Conservation (phyloP, 2,888 invertebrate genomes). For the Pristionchus fissidentatus region DNA sequence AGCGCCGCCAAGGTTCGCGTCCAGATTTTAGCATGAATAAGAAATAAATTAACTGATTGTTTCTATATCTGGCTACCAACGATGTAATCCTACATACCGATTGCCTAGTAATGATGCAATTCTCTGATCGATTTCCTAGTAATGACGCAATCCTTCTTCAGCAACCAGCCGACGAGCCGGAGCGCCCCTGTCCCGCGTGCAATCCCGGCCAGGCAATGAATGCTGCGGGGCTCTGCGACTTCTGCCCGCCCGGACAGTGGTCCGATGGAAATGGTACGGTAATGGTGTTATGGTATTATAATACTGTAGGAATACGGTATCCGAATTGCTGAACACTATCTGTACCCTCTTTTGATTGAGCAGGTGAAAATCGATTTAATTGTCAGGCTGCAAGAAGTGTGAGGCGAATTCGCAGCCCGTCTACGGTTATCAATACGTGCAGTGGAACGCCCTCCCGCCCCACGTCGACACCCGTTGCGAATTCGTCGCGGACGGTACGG, state of each 20-base stretch:
- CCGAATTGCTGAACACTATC: not conserved
- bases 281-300: not conserved
- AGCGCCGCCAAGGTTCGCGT: constrained; percentile 77
- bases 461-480: constrained; percentile 78
- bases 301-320: not conserved
- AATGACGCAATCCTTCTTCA: constrained; percentile 47
- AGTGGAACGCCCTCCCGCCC: constrained; percentile 78
- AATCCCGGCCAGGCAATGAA: constrained; percentile 79
- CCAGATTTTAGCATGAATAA: too few species aligned
- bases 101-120: not conserved
- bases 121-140: not conserved
- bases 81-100: too few species aligned
- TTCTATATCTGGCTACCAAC: too few species aligned
- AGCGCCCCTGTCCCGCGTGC: constrained; percentile 78
- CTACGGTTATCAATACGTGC: constrained; percentile 78
- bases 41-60: too few species aligned
- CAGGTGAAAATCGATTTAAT: not conserved
- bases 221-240: constrained; percentile 77
- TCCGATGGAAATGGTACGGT: constrained; percentile 76
- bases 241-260: constrained; percentile 78
- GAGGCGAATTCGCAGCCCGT: constrained; percentile 79
- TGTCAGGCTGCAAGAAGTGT: constrained; percentile 71
- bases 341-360: not conserved
- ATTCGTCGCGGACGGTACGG: constrained; percentile 76
- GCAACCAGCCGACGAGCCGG: constrained; percentile 60